Evolutionary conservation across 2,888 invertebrate genomes (phyloP).

Genomic region (Lasioglossum leucozonium): DNA sequence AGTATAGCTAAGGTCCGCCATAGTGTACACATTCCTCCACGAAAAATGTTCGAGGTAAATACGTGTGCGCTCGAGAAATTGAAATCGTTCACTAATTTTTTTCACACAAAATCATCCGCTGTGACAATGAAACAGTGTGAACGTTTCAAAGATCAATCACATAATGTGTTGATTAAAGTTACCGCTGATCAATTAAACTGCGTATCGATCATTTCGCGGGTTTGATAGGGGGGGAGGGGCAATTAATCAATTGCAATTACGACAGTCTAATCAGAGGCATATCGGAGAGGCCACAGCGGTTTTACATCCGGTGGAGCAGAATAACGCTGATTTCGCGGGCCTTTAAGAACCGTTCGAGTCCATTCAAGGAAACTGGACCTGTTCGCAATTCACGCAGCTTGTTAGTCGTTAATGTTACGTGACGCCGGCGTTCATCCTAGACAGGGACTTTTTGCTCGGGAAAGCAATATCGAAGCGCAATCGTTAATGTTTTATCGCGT

Average conservation of each 20-base stretch:
- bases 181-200: neutral
- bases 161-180: neutral
- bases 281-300: constrained; percentile 39
- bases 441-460: neutral
- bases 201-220: neutral
- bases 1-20: too few species aligned
- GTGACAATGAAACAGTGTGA: neutral
- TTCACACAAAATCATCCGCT: neutral
- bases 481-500: constrained; percentile 67
- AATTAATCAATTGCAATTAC: constrained; percentile 11
- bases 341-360: constrained; percentile 40
- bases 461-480: constrained; percentile 44
- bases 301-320: constrained; percentile 63
- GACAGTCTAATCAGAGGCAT: constrained; percentile 2
- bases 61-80: neutral
- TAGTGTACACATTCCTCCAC: too few species aligned
- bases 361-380: constrained; percentile 54
- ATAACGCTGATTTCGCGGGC: constrained; percentile 60
- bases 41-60: neutral
- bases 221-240: neutral
- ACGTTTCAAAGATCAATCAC: neutral
- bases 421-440: constrained; percentile 19
- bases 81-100: neutral
- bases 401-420: constrained; percentile 58
- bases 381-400: constrained; percentile 54